Percentiles rank a stretch among this genome's conserved stretches.
phyloP scores from a whole-genome alignment of 2,888 invertebrate species.

The Penaeus monodon region DNA sequence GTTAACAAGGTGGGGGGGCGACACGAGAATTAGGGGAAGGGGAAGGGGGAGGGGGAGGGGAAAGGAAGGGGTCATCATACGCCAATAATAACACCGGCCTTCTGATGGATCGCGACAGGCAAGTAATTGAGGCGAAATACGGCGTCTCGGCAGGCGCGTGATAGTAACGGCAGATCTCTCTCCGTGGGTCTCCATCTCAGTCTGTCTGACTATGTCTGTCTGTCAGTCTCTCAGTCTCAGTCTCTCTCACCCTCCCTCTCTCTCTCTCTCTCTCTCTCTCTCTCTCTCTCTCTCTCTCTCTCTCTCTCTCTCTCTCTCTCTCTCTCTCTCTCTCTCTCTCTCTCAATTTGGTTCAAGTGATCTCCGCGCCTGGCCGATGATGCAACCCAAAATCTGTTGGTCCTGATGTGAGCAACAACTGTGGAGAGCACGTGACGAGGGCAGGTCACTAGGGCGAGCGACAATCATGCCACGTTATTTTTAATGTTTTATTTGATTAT shows the following conservation, averaged over 20 bases:
- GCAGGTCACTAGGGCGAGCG: too few relatives aligned
- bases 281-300: neutral
- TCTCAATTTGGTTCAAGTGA: too few relatives aligned
- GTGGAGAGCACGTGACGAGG: too few relatives aligned
- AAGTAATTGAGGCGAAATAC: neutral
- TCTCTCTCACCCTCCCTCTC: neutral
- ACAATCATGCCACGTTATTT: too few relatives aligned
- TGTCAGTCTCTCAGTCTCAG: neutral
- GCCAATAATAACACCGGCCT: neutral
- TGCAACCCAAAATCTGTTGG: too few relatives aligned
- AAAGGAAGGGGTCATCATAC: neutral
- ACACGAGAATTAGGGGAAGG: neutral
- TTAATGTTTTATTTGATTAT: too few relatives aligned
- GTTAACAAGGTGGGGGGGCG: neutral
- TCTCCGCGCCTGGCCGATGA: too few relatives aligned
- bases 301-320: neutral
- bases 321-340: too few relatives aligned
- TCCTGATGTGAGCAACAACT: too few relatives aligned
- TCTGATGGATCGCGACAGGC: constrained; percentile 6
- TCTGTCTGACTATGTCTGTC: neutral
- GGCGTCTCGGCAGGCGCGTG: neutral
- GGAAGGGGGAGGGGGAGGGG: neutral
- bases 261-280: neutral
- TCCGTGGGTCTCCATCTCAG: neutral
- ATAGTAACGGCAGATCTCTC: neutral